Evolutionary conservation across 2,888 invertebrate species (phyloP), one percentile per base, ranked within the genome.

Genomic region (Odontocerum albicorne): DNA sequence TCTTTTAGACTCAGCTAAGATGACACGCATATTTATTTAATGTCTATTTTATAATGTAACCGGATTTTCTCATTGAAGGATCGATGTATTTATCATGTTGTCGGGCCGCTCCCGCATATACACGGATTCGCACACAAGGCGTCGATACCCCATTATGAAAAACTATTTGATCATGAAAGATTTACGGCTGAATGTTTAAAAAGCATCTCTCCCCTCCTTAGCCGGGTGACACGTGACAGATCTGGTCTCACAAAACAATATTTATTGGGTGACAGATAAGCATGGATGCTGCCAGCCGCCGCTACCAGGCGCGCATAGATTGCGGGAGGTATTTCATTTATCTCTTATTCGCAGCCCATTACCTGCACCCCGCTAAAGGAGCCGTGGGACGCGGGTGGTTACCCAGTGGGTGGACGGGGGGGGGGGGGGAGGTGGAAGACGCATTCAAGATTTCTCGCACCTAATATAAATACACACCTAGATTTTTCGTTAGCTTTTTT

Each of bases 341-440:
- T 61, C 61, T 61, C 55, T 58, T 61, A 61, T 61, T 61, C 61
- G 57, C 61, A 58, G 58, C 46, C 61, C 61, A 61, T 61, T 61
- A 61, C 61, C 61, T 61, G 61, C 61, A 49, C 49, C 43, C 43
- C 16, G 8, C 43, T 13, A 4, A 7, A 12, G 35, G 4, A n/a
- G 7, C n/a, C n/a, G n/a, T n/a, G n/a, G n/a, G n/a, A n/a, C n/a
- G n/a, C n/a, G n/a, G n/a, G n/a, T n/a, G n/a, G n/a, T n/a, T n/a
- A n/a, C n/a, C n/a, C n/a, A n/a, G n/a, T n/a, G n/a, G n/a, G n/a
- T n/a, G n/a, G n/a, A n/a, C n/a, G n/a, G n/a, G n/a, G n/a, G n/a
- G n/a, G n/a, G n/a, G n/a, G n/a, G n/a, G n/a, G n/a, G n/a, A n/a
- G n/a, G n/a, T n/a, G n/a, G n/a, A n/a, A n/a, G n/a, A n/a, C n/a